Conservation (phyloP, 1,140 invertebrate genomes). For the Thaumetopoea pityocampa region DNA sequence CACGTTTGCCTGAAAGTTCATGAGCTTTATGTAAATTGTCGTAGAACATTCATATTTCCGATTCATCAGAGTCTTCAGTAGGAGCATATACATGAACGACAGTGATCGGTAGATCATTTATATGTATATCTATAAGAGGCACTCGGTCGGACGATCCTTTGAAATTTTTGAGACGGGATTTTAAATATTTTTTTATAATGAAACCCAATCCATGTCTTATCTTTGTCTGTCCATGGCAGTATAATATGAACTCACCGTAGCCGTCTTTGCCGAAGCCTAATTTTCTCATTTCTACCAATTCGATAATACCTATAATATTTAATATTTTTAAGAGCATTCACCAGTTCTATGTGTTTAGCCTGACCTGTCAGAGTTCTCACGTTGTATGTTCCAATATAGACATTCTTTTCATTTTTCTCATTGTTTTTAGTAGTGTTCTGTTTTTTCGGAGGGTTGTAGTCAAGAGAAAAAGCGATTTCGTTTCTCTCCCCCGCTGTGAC, state of each 20-base stretch:
- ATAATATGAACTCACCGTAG: not conserved
- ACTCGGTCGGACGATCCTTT: constrained; percentile 8
- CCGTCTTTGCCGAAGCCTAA: not conserved
- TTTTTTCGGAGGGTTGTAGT: constrained; percentile 1
- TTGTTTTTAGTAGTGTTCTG: not conserved
- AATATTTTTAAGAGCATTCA: not conserved
- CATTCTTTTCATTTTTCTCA: not conserved
- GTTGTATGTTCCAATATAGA: constrained; percentile 1
- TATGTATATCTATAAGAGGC: not conserved
- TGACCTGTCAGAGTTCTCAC: not conserved
- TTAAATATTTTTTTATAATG: constrained; percentile 7
- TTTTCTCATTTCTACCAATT: constrained; percentile 5
- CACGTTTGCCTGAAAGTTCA: not conserved
- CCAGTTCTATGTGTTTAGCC: not conserved
- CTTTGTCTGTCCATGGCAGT: not conserved
- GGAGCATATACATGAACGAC: constrained; percentile 10
- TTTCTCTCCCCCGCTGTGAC: constrained; percentile 3
- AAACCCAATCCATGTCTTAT: constrained; percentile 3
- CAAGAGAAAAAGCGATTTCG: constrained; percentile 1
- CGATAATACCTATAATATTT: not conserved
- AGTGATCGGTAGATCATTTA: not conserved
- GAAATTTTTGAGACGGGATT: constrained; percentile 1
- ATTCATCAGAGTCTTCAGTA: not conserved
- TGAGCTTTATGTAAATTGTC: not conserved
- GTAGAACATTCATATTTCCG: constrained; percentile 3